Conservation (phyloP, 2,888 invertebrate genomes). For the Philereme vetulata region DNA sequence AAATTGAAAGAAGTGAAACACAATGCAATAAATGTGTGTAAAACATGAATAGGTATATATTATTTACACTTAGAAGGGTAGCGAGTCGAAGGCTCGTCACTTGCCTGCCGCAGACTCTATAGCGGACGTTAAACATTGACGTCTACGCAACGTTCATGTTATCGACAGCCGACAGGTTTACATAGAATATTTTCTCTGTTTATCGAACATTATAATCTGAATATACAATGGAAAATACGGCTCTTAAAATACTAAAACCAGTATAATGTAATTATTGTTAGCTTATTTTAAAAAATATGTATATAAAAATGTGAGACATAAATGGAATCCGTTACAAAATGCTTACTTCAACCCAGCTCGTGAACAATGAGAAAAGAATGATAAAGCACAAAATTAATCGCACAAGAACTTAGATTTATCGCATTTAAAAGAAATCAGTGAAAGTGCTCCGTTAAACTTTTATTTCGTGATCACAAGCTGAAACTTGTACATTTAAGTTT, state of each 20-base stretch:
- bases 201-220: too few species aligned
- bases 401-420: slow-evolving; percentile 63
- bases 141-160: too few species aligned
- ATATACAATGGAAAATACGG: background rate
- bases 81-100: too few species aligned
- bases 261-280: background rate
- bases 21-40: too few species aligned
- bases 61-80: too few species aligned
- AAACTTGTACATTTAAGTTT: slow-evolving; percentile 79
- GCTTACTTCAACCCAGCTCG: slow-evolving; percentile 37
- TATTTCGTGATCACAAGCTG: slow-evolving; percentile 70
- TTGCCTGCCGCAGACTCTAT: too few species aligned
- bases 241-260: background rate
- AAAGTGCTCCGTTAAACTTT: slow-evolving; percentile 70
- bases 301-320: slow-evolving; percentile 27
- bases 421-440: slow-evolving; percentile 65
- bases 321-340: slow-evolving; percentile 37
- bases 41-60: too few species aligned
- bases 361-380: slow-evolving; percentile 45
- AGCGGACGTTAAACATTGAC: too few species aligned
- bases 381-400: slow-evolving; percentile 56
- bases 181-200: too few species aligned
- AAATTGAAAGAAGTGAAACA: too few species aligned
- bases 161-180: too few species aligned
- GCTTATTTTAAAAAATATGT: slow-evolving; percentile 8